Conservation (phyloP, 2,113 vertebrate species). For the Haemorhous mexicanus region DNA sequence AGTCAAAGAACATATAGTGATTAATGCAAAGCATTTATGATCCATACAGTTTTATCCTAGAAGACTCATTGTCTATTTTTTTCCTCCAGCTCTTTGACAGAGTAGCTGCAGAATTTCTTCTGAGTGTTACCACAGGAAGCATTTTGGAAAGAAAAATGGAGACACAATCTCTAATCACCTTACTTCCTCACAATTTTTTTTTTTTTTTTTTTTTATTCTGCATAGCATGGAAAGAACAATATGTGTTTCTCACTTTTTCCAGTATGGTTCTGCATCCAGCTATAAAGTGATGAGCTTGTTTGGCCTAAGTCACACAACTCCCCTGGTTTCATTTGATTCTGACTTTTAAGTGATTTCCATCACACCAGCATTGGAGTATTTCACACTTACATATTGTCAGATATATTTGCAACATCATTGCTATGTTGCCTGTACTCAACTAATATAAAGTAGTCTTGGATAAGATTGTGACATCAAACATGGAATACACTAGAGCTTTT, state of each 20-base stretch:
- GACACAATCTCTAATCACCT: neutral
- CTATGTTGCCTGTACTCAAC: neutral
- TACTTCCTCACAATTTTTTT: fast-evolving
- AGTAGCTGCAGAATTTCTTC: neutral
- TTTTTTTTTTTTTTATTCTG: neutral
- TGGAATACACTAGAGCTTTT: neutral
- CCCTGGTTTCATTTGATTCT: neutral
- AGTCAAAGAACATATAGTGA: neutral
- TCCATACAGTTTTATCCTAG: neutral
- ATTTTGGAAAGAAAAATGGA: neutral
- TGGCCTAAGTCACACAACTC: neutral
- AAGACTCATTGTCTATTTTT: neutral
- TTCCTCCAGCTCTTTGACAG: neutral
- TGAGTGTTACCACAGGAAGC: neutral
- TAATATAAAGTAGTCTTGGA: neutral
- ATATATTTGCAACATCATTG: neutral
- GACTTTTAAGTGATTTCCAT: neutral
- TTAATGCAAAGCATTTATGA: neutral
- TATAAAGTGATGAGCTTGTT: neutral
- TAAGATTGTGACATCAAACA: neutral
- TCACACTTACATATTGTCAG: neutral
- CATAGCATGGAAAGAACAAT: neutral
- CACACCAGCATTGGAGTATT: neutral
- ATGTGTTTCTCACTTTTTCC: neutral
- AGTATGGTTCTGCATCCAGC: neutral